Evolutionary conservation across 2,888 invertebrate genomes (phyloP), one percentile per base, ranked within the genome.

Genomic region (Tuberolachnus salignus): DNA sequence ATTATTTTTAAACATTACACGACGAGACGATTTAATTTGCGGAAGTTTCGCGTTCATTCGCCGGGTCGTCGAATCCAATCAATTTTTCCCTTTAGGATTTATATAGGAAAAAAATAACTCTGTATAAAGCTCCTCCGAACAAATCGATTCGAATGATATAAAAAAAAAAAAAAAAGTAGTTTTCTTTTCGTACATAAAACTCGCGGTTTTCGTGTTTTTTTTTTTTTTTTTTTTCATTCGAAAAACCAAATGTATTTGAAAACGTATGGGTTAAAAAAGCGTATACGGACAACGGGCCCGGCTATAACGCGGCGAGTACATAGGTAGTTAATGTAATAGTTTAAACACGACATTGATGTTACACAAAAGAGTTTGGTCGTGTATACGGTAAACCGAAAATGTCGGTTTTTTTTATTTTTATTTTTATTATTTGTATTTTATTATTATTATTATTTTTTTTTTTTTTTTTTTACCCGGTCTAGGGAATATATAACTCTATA

Each of bases 331-430:
- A 49, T 59, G 51, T 72, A 72, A 72, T 72, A 72, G 61, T 72
- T 71, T 72, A 72, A 72, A 19, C 57, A 72, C 9, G 57, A 49
- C 72, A 59, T 72, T 42, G 61, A 64, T 63, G 53, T 21, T 63
- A 14, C 64, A 63, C 49, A 74, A 74, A 64, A 61, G 53, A 74
- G 42, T 74, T 74, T 14, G 63, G 73, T 74, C 64, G 19, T 34
- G 6, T 34, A 34, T 34, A 34, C 6, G 21, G 70, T 44, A 64
- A 74, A 42, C 64, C 64, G n/a, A 64, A 57, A 34, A 34, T 34
- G 34, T 34, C 3, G 34, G n/a, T n/a, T n/a, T n/a, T n/a, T n/a
- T n/a, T n/a, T n/a, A n/a, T n/a, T n/a, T n/a, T n/a, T n/a, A n/a
- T n/a, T n/a, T n/a, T n/a, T n/a, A n/a, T n/a, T n/a, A n/a, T n/a